Evolutionary conservation across 2,888 invertebrate genomes (phyloP).

Genomic region (Trichopria drosophilae): DNA sequence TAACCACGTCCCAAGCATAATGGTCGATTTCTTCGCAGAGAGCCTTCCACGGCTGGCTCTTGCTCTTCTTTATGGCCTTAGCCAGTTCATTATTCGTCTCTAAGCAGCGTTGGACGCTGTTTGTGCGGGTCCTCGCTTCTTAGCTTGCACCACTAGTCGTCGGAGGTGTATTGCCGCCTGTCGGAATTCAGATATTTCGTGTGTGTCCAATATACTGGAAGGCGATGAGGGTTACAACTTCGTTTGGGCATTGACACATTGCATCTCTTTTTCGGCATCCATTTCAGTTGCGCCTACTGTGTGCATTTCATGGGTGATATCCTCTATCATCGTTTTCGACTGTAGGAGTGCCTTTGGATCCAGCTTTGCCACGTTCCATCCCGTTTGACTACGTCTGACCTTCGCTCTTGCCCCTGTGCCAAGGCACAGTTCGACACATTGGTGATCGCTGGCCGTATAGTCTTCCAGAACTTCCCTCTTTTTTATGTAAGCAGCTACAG

Average conservation of each 20-base stretch:
- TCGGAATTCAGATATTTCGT: not conserved
- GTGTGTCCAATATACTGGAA: no score
- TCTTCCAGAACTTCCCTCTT: conserved; percentile 25
- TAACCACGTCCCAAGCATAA: conserved; percentile 9
- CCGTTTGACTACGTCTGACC: no score
- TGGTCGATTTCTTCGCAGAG: conserved; percentile 4
- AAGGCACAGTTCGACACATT: conserved; percentile 22
- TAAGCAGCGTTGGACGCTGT: not conserved
- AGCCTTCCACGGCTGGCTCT: conserved; percentile 4
- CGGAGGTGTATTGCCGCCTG: no score
- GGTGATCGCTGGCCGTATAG: conserved; percentile 29
- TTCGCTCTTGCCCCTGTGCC: no score
- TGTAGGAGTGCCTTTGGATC: no score
- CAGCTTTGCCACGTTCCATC: conserved; percentile 7
- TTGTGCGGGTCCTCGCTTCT: not conserved
- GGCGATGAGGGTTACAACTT: no score
- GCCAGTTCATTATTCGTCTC: conserved; percentile 3
- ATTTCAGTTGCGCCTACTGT: no score
- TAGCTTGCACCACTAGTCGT: not conserved
- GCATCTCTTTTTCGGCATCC: not conserved
- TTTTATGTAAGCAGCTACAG: conserved; percentile 7
- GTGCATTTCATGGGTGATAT: no score
- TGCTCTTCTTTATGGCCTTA: conserved; percentile 5
- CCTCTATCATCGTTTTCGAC: no score
- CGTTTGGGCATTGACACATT: no score